Evolutionary conservation across 2,113 vertebrate genomes (phyloP).

Genomic region (Hippocampus barbouri): DNA sequence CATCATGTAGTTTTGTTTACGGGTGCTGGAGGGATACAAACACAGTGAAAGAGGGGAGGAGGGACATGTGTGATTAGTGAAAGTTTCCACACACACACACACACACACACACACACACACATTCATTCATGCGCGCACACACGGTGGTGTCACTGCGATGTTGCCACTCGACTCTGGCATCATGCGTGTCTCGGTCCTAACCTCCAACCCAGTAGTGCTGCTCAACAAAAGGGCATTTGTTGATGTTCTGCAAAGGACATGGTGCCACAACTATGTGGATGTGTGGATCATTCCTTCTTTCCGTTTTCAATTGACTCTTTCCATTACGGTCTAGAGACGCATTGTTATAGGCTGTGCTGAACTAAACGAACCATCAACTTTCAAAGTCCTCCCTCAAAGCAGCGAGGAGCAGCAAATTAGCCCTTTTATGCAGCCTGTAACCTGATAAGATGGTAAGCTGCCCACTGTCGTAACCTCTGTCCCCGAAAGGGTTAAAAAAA

Average conservation of each 20-base stretch:
- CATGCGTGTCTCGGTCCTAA: constrained; percentile 63
- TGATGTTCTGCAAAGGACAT: constrained; percentile 36
- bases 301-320: no score
- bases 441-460: no score
- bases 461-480: no score
- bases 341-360: no score
- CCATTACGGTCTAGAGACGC: no score
- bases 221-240: constrained; percentile 33
- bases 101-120: constrained; percentile 41
- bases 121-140: constrained; percentile 34
- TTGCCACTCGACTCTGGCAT: constrained; percentile 6
- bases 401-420: no score
- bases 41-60: constrained; percentile 44
- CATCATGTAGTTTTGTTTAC: constrained; percentile 99
- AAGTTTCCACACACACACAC: constrained; percentile 29
- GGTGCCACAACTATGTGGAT: constrained; percentile 24
- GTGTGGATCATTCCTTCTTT: not conserved
- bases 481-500: no score
- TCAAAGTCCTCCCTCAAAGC: no score
- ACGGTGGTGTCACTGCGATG: constrained; percentile 26
- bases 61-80: constrained; percentile 54
- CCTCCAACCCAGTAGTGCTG: constrained; percentile 72
- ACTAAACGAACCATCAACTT: no score
- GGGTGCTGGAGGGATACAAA: constrained; percentile 82
- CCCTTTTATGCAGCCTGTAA: no score